Base-by-base conservation (phyloP, 2,113 vertebrate genomes). In the Caretta caretta region DNA sequence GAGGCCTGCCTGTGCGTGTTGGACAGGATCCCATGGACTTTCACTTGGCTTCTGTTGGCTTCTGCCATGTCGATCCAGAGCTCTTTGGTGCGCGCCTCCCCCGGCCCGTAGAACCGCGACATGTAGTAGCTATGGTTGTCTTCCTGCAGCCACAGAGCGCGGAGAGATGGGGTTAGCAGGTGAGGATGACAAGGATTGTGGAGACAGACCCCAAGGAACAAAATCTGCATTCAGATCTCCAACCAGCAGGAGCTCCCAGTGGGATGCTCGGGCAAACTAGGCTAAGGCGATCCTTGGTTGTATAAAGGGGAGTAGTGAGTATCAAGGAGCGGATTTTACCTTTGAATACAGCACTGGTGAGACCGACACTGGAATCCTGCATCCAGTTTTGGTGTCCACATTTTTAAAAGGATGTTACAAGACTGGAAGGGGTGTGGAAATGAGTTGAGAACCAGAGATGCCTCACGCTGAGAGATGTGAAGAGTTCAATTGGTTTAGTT, bases 1-100 rank as follows among this genome's bases (percentile, higher is more conserved):
- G 99, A 99, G 79, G 99, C 99, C 96, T 99, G 99, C 3, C 98
- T 98, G 97, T 99, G 99, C 2, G 98, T 98, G 83, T 99, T 99
- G 96, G 99, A 99, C 50, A 99, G 98, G 91, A 99, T 99, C 65
- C 98, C 98, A 1, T 99, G 99, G 86, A 99, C 98, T 95, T 98
- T 98, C 90, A 98, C 99, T 89, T 99, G 99, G 96, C 98, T 99
- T 82, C 97, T 95, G 90, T 98, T 98, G 91, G 98, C 97, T 1
- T 90, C 57, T 1, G 98, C 96, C 97, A 99, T 81, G 38, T 99
- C 98, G 2, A 99, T 97, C 99, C 99, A 99, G n/a, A 99, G 96
- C 53, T 98, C 97, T 81, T 96, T 91, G 57, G 97, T 98, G 7
- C 46, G 97, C 5, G 95, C 94, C 12, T 99, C 99, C 1, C 93